A percentile compares a stretch with the other conserved stretches of the same genome.
These are phyloP conservation scores for Rhingia rostrata DNA, from an alignment of 2,888 invertebrate genomes.

Conservation along the genomic window DNA sequence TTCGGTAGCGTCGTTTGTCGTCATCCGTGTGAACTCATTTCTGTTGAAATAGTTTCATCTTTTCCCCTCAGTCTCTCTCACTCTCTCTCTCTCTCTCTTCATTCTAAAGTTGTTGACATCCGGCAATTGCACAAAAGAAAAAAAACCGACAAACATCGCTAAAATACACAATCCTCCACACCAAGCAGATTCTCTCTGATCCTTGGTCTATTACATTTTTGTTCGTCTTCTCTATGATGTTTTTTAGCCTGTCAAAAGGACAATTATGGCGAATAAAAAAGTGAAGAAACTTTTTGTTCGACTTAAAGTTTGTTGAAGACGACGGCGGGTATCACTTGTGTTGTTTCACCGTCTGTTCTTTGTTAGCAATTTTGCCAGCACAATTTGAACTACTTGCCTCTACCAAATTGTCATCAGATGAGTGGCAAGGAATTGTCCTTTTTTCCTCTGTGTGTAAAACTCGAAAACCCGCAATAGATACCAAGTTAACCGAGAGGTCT, in stretches of 20 bases:
- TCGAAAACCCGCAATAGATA: slow-evolving; percentile 12
- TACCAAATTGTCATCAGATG: background rate
- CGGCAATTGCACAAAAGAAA: slow-evolving; percentile 67
- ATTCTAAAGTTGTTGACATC: slow-evolving; percentile 65
- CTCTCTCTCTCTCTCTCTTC: background rate
- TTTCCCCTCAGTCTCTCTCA: background rate
- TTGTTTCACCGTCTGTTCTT: slow-evolving; percentile 37
- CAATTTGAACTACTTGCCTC: background rate
- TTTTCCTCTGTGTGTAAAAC: background rate
- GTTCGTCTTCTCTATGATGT: slow-evolving; percentile 1
- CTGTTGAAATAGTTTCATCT: slow-evolving; percentile 30
- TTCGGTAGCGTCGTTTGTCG: background rate
- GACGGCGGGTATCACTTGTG: slow-evolving; percentile 27
- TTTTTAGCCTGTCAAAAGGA: slow-evolving; percentile 18
- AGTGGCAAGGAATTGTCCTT: background rate
- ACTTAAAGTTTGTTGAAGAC: slow-evolving; percentile 44
- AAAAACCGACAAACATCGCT: slow-evolving; percentile 33
- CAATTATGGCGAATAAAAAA: slow-evolving; percentile 27
- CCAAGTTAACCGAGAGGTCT: slow-evolving; percentile 27
- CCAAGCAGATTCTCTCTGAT: slow-evolving; percentile 1
- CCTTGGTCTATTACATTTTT: slow-evolving; percentile 23
- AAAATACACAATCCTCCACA: background rate
- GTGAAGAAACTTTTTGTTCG: slow-evolving; percentile 11
- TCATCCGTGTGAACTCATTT: slow-evolving; percentile 58
- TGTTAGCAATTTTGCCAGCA: slow-evolving; percentile 1